Conservation (phyloP, 1,140 invertebrate genomes). For the Oryctes rhinoceros region DNA sequence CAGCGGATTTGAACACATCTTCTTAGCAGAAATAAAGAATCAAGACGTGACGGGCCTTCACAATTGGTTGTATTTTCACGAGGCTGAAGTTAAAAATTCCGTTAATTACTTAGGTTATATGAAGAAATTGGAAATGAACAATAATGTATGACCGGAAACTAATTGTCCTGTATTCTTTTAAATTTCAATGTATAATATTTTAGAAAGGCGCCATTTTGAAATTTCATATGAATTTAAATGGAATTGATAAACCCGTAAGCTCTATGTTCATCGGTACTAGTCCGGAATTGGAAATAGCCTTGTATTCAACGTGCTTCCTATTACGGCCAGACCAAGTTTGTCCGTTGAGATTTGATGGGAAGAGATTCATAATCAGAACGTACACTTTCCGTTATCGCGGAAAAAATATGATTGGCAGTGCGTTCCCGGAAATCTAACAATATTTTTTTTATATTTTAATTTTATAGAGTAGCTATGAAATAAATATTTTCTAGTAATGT, state of each 20-base stretch:
- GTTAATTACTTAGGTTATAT: conserved; percentile 85
- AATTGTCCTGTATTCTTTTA: neutral
- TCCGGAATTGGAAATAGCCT: conserved; percentile 90
- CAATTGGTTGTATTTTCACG: conserved; percentile 88
- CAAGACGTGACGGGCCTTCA: conserved; percentile 82
- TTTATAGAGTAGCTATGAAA: neutral
- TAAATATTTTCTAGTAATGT: neutral
- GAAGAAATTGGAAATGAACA: conserved; percentile 72
- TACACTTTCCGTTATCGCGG: conserved; percentile 77
- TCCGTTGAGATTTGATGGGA: conserved; percentile 74
- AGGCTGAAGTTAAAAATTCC: conserved; percentile 72
- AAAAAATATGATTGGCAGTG: conserved; percentile 80
- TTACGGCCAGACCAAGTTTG: conserved; percentile 75
- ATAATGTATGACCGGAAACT: conserved; percentile 66
- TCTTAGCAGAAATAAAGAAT: conserved; percentile 83
- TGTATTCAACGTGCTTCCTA: conserved; percentile 88
- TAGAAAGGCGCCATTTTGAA: conserved; percentile 84
- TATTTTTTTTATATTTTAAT: conserved; percentile 4
- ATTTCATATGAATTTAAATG: conserved; percentile 77
- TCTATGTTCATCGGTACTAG: conserved; percentile 90
- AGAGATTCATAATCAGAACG: conserved; percentile 75
- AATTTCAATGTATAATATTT: conserved; percentile 55
- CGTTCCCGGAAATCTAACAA: conserved; percentile 76
- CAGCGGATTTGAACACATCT: conserved; percentile 88
- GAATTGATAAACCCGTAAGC: conserved; percentile 78